phyloP scores from a whole-genome alignment of 2,797 vertebrate species.

The Harpagifer antarcticus region DNA sequence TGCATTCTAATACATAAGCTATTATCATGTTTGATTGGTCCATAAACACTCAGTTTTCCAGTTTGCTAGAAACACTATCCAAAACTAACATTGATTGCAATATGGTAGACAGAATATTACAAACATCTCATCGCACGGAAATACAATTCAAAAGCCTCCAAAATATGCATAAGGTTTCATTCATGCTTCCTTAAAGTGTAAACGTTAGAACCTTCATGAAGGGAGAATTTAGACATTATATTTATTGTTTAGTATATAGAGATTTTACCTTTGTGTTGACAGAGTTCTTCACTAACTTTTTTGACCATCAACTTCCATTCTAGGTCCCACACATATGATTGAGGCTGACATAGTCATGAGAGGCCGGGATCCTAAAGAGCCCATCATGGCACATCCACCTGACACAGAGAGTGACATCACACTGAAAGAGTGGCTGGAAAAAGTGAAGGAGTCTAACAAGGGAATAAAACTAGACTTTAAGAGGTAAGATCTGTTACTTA shows the following conservation, averaged over 20 bases:
- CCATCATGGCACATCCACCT: constrained; percentile 95
- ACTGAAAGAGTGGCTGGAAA: constrained; percentile 88
- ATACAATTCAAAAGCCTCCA: background rate
- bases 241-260: background rate
- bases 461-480: constrained; percentile 98
- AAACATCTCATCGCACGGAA: background rate
- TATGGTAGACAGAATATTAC: background rate
- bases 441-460: constrained; percentile 80
- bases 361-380: constrained; percentile 80
- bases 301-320: background rate
- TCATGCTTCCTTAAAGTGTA: background rate
- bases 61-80: background rate
- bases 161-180: background rate
- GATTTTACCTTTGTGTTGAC: background rate
- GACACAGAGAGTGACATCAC: constrained; percentile 91
- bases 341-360: constrained; percentile 92
- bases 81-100: background rate
- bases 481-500: constrained; percentile 81
- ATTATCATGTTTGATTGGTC: background rate
- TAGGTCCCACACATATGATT: constrained; percentile 91
- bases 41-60: background rate
- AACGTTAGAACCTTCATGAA: background rate
- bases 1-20: background rate
- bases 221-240: background rate
- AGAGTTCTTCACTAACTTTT: background rate